Evolutionary conservation across 1,140 invertebrate species (phyloP), one percentile per base, ranked within the genome.

Genomic region (Macrostomum lignano): DNA sequence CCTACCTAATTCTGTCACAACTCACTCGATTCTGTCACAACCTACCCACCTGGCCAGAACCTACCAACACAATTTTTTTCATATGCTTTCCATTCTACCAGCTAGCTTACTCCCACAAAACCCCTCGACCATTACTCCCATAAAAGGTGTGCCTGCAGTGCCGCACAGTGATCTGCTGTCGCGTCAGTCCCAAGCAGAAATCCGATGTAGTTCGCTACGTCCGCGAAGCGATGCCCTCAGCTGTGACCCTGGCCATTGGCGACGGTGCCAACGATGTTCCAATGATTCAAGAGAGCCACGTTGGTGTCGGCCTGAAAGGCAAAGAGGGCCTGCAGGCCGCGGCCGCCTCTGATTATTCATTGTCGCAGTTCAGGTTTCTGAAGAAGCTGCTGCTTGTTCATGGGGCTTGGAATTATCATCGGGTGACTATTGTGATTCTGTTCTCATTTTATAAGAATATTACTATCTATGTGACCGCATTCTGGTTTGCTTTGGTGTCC

Each of bases 381-480:
- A 47, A 52, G 33, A 55, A 51, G 38, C 61, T 98, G 20, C 58
- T 98, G 21, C 68, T 98, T 44, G 84, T 98, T 22, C 91, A 98
- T 52, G 91, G 91, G 28, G 77, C 84, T 14, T 98, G 86, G 86
- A 96, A 88, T 60, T 91, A 94, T 57, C 73, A 72, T 33, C 65
- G 91, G 40, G 75, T 93, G 62, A 84, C 76, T 56, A 94, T 94
- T 64, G 65, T 98, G 22, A 94, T 98, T 47, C 66, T 98, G 11
- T 98, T 96, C 61, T 91, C 79, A 40, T 96, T 94, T 58, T 93
- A 96, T 63, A 98, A 98, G 58, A 96, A 96, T 59, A 91, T 98
- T 48, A 93, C 84, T 55, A 64, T 96, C 1, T 96, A 94, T 58
- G 77, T 98, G 24, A 94, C 96, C 28, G 43, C 60, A 63, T 63